Conservation (phyloP, 2,888 invertebrate genomes). For the Spicauda simplicius region DNA sequence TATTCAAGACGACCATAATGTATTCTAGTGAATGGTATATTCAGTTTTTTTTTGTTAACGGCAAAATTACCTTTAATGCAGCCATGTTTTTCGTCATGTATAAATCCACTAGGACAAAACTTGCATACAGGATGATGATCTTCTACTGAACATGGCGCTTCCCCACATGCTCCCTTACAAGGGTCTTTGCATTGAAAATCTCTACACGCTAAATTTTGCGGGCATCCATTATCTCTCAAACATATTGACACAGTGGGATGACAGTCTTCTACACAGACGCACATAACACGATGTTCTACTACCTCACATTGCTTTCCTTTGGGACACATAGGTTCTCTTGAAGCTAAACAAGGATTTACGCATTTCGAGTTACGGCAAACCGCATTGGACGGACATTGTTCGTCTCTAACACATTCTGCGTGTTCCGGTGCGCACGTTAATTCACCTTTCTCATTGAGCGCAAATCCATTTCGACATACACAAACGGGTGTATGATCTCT, state of each 20-base stretch:
- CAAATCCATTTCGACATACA: conserved; percentile 95
- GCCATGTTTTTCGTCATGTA: conserved; percentile 96
- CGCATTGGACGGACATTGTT: conserved; percentile 94
- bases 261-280: conserved; percentile 95
- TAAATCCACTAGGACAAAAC: conserved; percentile 97
- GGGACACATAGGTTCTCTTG: conserved; percentile 88
- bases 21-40: conserved; percentile 62
- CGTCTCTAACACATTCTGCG: conserved; percentile 91
- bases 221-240: conserved; percentile 95
- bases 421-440: conserved; percentile 93
- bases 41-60: conserved; percentile 53
- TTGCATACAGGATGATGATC: conserved; percentile 98
- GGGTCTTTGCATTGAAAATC: conserved; percentile 96
- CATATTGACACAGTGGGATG: conserved; percentile 94
- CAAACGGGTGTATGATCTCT: conserved; percentile 93
- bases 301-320: conserved; percentile 94
- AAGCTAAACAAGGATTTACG: conserved; percentile 92
- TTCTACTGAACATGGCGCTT: conserved; percentile 96
- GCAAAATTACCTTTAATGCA: conserved; percentile 96
- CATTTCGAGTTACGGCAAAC: conserved; percentile 94
- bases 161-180: conserved; percentile 93
- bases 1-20: conserved; percentile 68
- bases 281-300: conserved; percentile 93
- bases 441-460: conserved; percentile 94
- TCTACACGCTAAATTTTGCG: conserved; percentile 92